Evolutionary conservation across 2,797 vertebrate genomes (phyloP).

Genomic region (Falco biarmicus): DNA sequence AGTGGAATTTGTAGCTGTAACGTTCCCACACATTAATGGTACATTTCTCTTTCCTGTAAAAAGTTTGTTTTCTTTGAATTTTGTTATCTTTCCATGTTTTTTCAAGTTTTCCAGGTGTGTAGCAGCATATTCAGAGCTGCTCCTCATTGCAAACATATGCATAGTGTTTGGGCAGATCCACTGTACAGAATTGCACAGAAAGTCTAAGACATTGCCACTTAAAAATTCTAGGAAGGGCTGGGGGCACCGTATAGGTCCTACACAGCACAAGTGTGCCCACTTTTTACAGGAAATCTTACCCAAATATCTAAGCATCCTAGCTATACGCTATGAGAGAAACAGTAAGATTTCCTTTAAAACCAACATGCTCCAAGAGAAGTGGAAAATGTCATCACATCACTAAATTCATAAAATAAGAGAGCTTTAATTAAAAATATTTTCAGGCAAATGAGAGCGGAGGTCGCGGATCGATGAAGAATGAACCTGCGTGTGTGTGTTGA

Average conservation of each 20-base stretch:
- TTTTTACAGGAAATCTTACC: not conserved
- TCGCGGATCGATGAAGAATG: not conserved
- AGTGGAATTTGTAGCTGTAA: not conserved
- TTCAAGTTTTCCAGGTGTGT: not conserved
- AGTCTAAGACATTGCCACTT: not conserved
- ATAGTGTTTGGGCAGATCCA: not conserved
- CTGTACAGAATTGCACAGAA: not conserved
- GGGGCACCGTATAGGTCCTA: not conserved
- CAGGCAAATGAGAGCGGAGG: not conserved
- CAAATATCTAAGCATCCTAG: not conserved
- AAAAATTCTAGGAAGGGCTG: not conserved
- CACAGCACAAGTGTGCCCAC: not conserved
- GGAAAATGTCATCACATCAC: not conserved
- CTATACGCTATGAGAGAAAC: not conserved
- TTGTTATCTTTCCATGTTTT: not conserved
- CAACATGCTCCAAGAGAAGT: not conserved
- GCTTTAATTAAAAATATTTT: not conserved
- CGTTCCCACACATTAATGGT: not conserved
- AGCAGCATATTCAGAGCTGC: not conserved
- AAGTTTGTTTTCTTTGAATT: not conserved
- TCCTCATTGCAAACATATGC: not conserved
- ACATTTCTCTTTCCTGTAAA: not conserved
- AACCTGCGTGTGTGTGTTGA: fast-evolving
- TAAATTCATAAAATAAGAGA: not conserved
- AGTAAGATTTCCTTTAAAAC: not conserved